Evolutionary conservation across 2,888 invertebrate species (phyloP), one percentile per base, ranked within the genome.

Genomic region (Drepanosiphum platanoidis): DNA sequence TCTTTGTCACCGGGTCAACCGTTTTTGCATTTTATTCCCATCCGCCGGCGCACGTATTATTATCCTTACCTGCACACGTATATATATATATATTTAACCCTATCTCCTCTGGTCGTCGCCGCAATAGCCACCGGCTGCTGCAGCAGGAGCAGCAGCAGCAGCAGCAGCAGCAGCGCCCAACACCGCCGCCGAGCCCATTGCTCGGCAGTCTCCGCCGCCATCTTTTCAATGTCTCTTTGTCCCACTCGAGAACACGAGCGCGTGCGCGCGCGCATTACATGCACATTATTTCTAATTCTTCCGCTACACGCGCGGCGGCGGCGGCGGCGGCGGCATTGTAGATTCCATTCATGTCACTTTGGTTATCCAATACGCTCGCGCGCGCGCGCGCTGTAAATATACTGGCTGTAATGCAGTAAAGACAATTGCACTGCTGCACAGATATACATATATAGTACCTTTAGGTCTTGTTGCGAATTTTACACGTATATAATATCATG

Each of bases 1-100:
- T 83, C 83, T 83, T 83, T 75, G 83, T 83, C 82, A 64, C 61
- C 82, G 64, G 82, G 82, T 82, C 83, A 75, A 75, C 75, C 75
- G 83, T 83, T 83, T 83, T 83, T 83, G 83, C 83, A 83, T 83
- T 83, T 83, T 83, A 83, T 83, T 75, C 82, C 82, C 82, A 72
- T 82, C 82, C 82, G 64, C 34, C 78, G 46, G 66, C 36, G 52
- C 58, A 7, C 80, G 13, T 46, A 52, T 42, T 42, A 46, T 46
- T 52, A 18, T 34, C n/a, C 15, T 9, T 52, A 66, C 36, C 18
- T 39, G 39, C 36, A 18, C 8, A 70, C 64, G 42, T 15, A 79
- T 36, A 34, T 0, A 22, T n/a, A 30, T 11, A 46, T 66, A 66
- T 46, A 78, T 79, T 79, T 52, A 79, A 79, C 79, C 68, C 68